Evolutionary conservation across 2,113 vertebrate genomes (phyloP), one percentile per base, ranked within the genome.

Genomic region (Thinocorus orbignyianus): DNA sequence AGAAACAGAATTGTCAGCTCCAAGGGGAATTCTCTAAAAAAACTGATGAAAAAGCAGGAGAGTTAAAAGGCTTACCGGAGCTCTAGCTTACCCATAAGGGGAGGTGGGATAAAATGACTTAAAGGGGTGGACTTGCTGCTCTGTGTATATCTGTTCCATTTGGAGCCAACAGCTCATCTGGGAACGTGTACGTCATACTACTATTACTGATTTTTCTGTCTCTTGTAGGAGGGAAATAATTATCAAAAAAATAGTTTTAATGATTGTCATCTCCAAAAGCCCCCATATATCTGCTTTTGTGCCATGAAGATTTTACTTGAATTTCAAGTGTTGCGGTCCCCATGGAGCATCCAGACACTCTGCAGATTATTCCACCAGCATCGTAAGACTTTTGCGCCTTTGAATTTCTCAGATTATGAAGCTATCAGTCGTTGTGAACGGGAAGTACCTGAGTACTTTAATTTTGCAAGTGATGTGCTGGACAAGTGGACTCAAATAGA

Each of bases 401-500:
- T 98, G 62, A 98, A 97, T 65, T 97, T 98, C 71, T 82, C 93
- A 13, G 94, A 98, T 58, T 98, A 97, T 55, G 97, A 98, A 88
- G 97, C 97, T 72, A 94, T 98, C 33, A 89, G 92, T 52, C 77
- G 25, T 37, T 97, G 96, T 83, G 97, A 98, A 39, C 95, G 61
- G 35, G 55, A 95, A 12, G 48, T 97, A 57, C 98, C 98, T 0
- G 72, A 97, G 68, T 96, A 95, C 54, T 98, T 98, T 60, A 98
- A 99, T 94, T 98, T 99, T 92, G 98, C 98, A 54, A 97, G 90
- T 22, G 98, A 98, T 73, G 97, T 99, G 33, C 87, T 99, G 81
- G 98, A 98, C 76, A 96, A 96, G 37, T 98, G 98, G 98, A 96
- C 98, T 41, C 90, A 90, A 37, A 95, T 94, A 41, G 97, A 98